phyloP scores from a whole-genome alignment of 2,113 vertebrate species.

The Myotis yumanensis region DNA sequence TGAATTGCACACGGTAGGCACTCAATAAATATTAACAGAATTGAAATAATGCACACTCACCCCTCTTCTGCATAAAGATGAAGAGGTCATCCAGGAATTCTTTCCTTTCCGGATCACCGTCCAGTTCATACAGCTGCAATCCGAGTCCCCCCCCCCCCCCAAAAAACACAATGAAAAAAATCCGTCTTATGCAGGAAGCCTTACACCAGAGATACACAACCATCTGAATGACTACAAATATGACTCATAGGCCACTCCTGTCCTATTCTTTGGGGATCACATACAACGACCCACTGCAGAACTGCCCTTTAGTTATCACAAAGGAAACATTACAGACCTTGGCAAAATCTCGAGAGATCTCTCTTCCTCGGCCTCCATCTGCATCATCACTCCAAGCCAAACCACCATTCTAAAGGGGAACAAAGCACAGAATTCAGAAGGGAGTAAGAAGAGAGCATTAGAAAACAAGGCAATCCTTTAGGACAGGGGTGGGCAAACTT shows the following conservation, averaged over 20 bases:
- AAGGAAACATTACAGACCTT: constrained; percentile 86
- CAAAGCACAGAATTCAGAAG: constrained; percentile 50
- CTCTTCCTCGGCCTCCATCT: constrained; percentile 89
- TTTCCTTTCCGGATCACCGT: constrained; percentile 93
- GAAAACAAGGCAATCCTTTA: neutral
- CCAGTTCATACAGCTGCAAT: constrained; percentile 95
- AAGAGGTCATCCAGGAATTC: constrained; percentile 98
- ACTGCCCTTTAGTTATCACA: neutral
- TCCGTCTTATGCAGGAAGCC: neutral
- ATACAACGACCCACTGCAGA: neutral
- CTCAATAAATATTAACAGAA: neutral
- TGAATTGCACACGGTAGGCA: neutral
- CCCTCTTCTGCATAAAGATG: constrained; percentile 98
- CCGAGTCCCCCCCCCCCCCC: constrained; percentile 8
- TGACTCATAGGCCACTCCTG: neutral
- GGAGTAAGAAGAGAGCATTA: neutral
- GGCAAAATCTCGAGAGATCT: constrained; percentile 96
- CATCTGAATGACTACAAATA: neutral
- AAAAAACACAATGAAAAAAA: constrained; percentile 51
- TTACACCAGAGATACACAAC: neutral
- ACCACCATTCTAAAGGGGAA: constrained; percentile 86
- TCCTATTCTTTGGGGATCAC: neutral
- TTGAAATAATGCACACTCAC: constrained; percentile 82
- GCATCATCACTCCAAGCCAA: constrained; percentile 90
- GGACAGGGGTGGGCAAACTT: too few relatives aligned